Conservation (phyloP, 2,113 vertebrate genomes). For the Corythornis vintsioides region DNA sequence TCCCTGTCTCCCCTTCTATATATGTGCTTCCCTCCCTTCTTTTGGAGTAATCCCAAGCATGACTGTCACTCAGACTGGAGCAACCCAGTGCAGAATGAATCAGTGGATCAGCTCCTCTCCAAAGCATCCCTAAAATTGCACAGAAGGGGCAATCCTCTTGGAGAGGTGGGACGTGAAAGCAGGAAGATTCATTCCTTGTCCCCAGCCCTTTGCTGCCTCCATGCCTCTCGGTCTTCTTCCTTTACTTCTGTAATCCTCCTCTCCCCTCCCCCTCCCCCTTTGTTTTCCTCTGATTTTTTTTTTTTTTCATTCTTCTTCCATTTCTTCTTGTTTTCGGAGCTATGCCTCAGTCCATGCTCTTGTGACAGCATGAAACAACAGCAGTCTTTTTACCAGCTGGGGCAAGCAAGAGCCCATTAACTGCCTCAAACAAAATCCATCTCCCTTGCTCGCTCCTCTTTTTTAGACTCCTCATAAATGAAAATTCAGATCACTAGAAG, state of each 20-base stretch:
- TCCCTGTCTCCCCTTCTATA: neutral
- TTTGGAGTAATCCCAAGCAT: neutral
- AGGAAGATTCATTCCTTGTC: rapidly evolving
- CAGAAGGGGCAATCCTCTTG: too few species aligned
- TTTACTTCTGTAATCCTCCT: neutral
- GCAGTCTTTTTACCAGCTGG: neutral
- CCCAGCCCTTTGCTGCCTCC: neutral
- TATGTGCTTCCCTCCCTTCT: neutral
- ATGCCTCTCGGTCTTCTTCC: neutral
- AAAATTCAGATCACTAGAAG: conserved; percentile 33
- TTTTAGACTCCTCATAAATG: conserved; percentile 25
- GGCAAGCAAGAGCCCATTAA: neutral
- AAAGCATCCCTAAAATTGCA: neutral
- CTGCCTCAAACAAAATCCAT: conserved; percentile 22
- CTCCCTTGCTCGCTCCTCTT: neutral
- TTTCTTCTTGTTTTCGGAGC: neutral
- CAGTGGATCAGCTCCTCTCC: neutral
- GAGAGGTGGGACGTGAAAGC: neutral
- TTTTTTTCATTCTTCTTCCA: neutral
- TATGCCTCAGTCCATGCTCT: neutral
- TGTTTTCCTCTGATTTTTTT: neutral
- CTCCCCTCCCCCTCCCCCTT: neutral
- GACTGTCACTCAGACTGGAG: rapidly evolving
- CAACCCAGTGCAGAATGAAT: neutral
- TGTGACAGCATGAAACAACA: neutral